Conservation (phyloP, 23 tunicate genomes). For the Diplosoma virens region DNA sequence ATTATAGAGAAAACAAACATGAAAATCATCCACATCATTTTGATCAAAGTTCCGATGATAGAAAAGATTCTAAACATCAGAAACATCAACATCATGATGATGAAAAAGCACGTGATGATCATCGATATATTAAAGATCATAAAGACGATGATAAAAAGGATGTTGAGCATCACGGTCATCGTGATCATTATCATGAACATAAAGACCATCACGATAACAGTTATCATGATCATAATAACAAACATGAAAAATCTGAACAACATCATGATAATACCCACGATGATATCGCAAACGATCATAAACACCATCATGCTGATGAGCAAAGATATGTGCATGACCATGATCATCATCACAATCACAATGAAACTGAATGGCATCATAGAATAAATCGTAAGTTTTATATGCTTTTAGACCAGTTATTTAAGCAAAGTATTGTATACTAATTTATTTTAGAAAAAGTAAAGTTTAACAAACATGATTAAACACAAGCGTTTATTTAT, state of each 20-base stretch:
- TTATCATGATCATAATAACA: neutral
- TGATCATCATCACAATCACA: neutral
- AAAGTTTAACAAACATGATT: too few species aligned
- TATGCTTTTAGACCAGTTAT: too few species aligned
- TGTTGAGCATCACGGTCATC: neutral
- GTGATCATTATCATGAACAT: neutral
- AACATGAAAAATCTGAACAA: neutral
- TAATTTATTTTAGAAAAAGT: too few species aligned
- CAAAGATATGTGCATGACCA: neutral
- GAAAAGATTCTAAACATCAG: neutral
- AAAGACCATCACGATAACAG: neutral
- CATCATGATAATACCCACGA: slow-evolving; percentile 1
- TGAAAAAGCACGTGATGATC: neutral
- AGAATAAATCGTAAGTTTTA: neutral
- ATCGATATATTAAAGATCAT: neutral
- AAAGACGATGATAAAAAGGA: neutral
- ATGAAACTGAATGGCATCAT: neutral
- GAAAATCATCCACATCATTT: neutral
- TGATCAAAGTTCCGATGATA: neutral
- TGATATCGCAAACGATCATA: neutral
- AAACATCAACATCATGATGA: neutral
- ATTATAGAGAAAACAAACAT: too few species aligned
- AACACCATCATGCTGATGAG: neutral
- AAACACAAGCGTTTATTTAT: too few species aligned
- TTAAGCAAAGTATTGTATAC: too few species aligned